These are phyloP conservation scores for Drosophila lutescens DNA, from an alignment of 2,888 invertebrate genomes.

Conservation along the genomic window DNA sequence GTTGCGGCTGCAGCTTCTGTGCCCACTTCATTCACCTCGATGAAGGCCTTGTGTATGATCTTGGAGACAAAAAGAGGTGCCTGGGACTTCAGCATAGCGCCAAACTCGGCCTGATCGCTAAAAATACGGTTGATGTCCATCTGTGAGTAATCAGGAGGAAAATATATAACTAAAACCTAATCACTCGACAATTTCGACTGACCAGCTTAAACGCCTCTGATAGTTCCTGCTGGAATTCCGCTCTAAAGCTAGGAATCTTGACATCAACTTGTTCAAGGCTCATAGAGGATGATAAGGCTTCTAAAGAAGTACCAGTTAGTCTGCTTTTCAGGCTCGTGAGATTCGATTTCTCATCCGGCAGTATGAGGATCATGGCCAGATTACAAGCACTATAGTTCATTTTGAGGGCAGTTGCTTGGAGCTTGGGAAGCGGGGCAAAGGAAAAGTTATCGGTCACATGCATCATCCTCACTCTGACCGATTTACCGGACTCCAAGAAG, in stretches of 20 bases:
- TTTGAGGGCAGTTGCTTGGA: conserved; percentile 85
- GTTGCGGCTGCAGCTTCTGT: conserved; percentile 94
- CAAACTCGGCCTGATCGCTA: conserved; percentile 85
- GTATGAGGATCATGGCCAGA: conserved; percentile 89
- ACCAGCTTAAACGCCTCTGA: conserved; percentile 28
- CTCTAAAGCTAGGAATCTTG: conserved; percentile 90
- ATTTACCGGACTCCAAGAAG: conserved; percentile 85
- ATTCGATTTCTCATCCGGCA: conserved; percentile 88
- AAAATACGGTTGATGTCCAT: conserved; percentile 89
- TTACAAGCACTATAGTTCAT: conserved; percentile 89
- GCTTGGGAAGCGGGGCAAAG: conserved; percentile 57
- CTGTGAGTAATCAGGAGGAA: conserved; percentile 80
- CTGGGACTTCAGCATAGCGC: conserved; percentile 85
- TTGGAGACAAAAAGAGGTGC: conserved; percentile 86
- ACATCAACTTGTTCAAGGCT: conserved; percentile 80
- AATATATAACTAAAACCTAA: neutral
- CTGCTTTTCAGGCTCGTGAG: conserved; percentile 87
- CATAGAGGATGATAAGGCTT: conserved; percentile 86
- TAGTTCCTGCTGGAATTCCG: conserved; percentile 53
- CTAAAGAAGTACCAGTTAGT: conserved; percentile 86
- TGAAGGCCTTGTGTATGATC: conserved; percentile 92
- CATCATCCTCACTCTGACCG: conserved; percentile 89
- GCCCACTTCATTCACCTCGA: conserved; percentile 94
- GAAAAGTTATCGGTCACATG: conserved; percentile 80
- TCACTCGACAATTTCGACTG: neutral